A percentile compares a stretch with the other conserved stretches of the same genome.
Conservation (phyloP, 2,113 vertebrate species). For the Rutilus rutilus region DNA sequence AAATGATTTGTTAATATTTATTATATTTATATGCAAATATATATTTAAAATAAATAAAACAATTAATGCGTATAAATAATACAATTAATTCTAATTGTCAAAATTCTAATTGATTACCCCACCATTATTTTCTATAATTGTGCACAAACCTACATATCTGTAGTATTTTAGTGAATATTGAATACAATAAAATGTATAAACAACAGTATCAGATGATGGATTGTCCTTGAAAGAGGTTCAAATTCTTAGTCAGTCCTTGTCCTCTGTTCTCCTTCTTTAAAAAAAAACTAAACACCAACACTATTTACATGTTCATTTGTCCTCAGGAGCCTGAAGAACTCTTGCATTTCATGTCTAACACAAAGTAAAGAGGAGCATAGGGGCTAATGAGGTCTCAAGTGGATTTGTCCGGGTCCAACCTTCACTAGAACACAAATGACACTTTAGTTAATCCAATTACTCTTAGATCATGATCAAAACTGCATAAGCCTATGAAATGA, state of each 20-base stretch:
- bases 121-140: not conserved
- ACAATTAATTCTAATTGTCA: too few species aligned
- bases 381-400: constrained; percentile 32
- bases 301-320: not conserved
- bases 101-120: not conserved
- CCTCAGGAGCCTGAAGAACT: not conserved
- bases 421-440: constrained; percentile 24
- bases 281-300: too few species aligned
- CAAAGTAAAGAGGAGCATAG: not conserved
- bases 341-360: constrained; percentile 2
- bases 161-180: not conserved
- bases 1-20: too few species aligned
- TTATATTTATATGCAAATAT: too few species aligned
- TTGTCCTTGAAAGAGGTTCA: not conserved
- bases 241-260: not conserved
- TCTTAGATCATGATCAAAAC: constrained; percentile 35
- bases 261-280: not conserved
- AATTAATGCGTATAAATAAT: too few species aligned
- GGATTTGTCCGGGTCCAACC: constrained; percentile 4
- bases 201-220: not conserved
- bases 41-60: too few species aligned
- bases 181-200: not conserved
- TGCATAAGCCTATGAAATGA: constrained; percentile 12
- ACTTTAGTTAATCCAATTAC: constrained; percentile 43
- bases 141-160: not conserved